A percentile compares a stretch with the other conserved stretches of the same genome.
Evolutionary conservation across 1,140 invertebrate genomes (phyloP).

Genomic region (Cherax quadricarinatus): DNA sequence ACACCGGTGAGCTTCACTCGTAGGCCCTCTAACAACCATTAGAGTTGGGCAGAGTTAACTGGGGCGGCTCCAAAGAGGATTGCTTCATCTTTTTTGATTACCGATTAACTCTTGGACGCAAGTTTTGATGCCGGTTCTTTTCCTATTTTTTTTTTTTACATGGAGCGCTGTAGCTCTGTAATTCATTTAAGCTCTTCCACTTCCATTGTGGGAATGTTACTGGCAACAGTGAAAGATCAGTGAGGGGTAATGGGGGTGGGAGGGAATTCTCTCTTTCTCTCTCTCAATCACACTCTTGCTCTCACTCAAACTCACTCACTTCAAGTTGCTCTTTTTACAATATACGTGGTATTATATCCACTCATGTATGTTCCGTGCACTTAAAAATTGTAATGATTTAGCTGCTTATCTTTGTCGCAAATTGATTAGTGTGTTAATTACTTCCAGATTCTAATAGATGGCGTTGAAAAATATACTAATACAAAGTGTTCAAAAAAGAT

Average conservation of each 20-base stretch:
- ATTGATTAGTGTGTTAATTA: too few relatives aligned
- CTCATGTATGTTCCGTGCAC: too few relatives aligned
- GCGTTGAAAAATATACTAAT: too few relatives aligned
- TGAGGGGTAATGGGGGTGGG: background rate
- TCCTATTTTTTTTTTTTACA: too few relatives aligned
- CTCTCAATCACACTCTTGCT: background rate
- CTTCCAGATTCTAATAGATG: too few relatives aligned
- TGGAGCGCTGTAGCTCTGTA: background rate
- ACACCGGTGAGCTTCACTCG: background rate
- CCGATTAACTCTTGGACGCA: background rate
- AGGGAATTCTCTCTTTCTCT: background rate
- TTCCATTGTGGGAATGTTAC: background rate
- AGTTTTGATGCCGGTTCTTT: background rate
- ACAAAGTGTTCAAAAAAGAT: too few relatives aligned
- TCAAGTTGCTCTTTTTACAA: too few relatives aligned
- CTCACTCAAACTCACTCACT: background rate
- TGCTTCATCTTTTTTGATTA: conserved; percentile 14
- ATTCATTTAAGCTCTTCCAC: background rate
- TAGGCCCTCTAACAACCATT: background rate
- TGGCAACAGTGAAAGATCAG: background rate
- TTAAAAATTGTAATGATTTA: too few relatives aligned
- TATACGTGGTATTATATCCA: too few relatives aligned
- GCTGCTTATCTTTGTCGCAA: too few relatives aligned
- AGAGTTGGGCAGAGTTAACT: background rate
- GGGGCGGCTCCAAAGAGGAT: background rate